phyloP scores from a whole-genome alignment of 2,888 invertebrate genomes.

The Ennomos erosarius region DNA sequence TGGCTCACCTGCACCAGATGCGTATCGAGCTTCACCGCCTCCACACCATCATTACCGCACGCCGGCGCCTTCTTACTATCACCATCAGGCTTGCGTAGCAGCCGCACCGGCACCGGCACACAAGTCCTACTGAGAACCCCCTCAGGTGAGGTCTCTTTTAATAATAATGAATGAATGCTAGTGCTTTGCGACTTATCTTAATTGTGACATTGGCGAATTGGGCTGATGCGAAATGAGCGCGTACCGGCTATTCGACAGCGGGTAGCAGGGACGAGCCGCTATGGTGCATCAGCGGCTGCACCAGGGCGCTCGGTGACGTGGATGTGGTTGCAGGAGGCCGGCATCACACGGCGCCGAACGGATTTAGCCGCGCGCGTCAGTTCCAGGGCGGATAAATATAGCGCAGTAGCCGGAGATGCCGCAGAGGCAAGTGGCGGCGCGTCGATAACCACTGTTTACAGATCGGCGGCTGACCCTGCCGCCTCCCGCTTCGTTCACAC shows the following conservation, averaged over 20 bases:
- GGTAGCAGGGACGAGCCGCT: slow-evolving; percentile 49
- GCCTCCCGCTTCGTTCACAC: slow-evolving; percentile 76
- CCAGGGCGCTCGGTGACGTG: slow-evolving; percentile 74
- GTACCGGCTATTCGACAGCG: slow-evolving; percentile 46
- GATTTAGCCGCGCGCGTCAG: slow-evolving; percentile 80
- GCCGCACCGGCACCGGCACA: slow-evolving; percentile 78
- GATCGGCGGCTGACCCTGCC: slow-evolving; percentile 79
- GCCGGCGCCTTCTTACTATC: slow-evolving; percentile 79
- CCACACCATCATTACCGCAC: slow-evolving; percentile 80
- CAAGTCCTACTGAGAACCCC: slow-evolving; percentile 79
- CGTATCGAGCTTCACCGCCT: slow-evolving; percentile 75
- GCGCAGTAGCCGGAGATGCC: slow-evolving; percentile 78
- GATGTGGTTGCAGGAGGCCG: slow-evolving; percentile 83
- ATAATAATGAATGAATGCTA: slow-evolving; percentile 35
- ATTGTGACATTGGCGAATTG: slow-evolving; percentile 67
- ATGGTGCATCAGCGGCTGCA: slow-evolving; percentile 54
- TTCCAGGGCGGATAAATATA: slow-evolving; percentile 82
- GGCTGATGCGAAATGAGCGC: slow-evolving; percentile 66
- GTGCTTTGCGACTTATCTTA: slow-evolving; percentile 63
- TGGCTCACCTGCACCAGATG: slow-evolving; percentile 73
- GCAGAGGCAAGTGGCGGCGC: slow-evolving; percentile 79
- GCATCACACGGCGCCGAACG: slow-evolving; percentile 79
- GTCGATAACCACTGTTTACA: slow-evolving; percentile 83
- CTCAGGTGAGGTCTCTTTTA: slow-evolving; percentile 65
- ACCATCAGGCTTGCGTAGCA: slow-evolving; percentile 87